These are phyloP conservation scores for Dicaeum eximium DNA, from an alignment of 2,113 vertebrate genomes.

Conservation along the genomic window DNA sequence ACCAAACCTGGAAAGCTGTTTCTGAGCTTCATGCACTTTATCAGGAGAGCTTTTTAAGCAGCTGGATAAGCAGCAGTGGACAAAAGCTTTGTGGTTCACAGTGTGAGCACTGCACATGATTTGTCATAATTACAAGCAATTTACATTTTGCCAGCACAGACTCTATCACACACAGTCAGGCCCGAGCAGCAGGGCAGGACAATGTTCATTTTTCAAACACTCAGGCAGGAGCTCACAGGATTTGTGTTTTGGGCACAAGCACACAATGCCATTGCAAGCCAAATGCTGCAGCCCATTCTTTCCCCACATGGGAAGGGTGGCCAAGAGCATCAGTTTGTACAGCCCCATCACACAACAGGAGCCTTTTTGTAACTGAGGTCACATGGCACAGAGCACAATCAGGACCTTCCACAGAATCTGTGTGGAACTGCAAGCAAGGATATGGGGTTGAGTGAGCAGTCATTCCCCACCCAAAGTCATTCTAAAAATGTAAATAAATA, in stretches of 20 bases:
- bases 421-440: not conserved
- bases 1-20: not conserved
- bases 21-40: not conserved
- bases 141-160: not conserved
- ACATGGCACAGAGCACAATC: fast-evolving
- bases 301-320: not conserved
- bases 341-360: not conserved
- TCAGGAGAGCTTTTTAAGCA: not conserved
- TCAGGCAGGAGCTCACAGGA: not conserved
- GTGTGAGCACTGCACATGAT: not conserved
- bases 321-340: not conserved
- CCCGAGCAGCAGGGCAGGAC: not conserved
- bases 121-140: not conserved
- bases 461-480: not conserved
- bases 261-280: not conserved
- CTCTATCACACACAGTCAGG: not conserved
- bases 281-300: not conserved
- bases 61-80: not conserved
- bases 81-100: conserved; percentile 13
- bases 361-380: not conserved
- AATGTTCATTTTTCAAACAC: not conserved
- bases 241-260: not conserved
- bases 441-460: not conserved
- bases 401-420: not conserved
- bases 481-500: not conserved